These are phyloP conservation scores for Trachymyrmex septentrionalis DNA, from an alignment of 1,140 invertebrate species.

Conservation along the genomic window DNA sequence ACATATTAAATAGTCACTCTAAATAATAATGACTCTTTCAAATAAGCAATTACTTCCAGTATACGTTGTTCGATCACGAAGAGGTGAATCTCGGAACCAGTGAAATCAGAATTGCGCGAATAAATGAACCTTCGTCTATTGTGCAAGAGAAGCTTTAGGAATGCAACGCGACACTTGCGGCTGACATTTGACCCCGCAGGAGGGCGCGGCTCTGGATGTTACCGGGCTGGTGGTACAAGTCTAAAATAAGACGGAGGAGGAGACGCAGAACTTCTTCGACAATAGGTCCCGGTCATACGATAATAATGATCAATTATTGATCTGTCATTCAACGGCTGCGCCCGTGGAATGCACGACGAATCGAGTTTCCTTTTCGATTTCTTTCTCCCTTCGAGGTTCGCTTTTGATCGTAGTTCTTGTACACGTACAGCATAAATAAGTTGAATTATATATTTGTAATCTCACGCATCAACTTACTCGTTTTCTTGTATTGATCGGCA, in stretches of 20 bases:
- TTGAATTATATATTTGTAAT: not conserved
- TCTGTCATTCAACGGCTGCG: slow-evolving; percentile 85
- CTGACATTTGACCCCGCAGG: slow-evolving; percentile 80
- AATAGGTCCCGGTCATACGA: slow-evolving; percentile 83
- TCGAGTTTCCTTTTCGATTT: slow-evolving; percentile 76
- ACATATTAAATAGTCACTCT: not conserved
- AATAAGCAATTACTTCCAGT: not conserved
- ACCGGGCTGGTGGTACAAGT: slow-evolving; percentile 74
- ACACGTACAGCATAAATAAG: not conserved
- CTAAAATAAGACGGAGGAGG: slow-evolving; percentile 71
- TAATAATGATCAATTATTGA: slow-evolving; percentile 87
- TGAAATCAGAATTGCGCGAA: slow-evolving; percentile 33
- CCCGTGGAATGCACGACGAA: slow-evolving; percentile 84
- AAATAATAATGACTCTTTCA: not conserved
- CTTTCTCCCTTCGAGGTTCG: slow-evolving; percentile 55
- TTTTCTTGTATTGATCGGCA: not conserved
- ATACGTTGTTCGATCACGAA: not conserved
- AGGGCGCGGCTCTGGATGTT: slow-evolving; percentile 82
- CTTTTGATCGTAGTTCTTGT: slow-evolving; percentile 7
- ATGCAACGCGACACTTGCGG: slow-evolving; percentile 83
- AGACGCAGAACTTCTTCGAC: slow-evolving; percentile 77
- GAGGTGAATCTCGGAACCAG: not conserved
- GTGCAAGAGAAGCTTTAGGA: slow-evolving; percentile 74
- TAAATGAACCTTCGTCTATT: slow-evolving; percentile 52
- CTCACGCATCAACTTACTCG: not conserved